A percentile compares a stretch with the other conserved stretches of the same genome.
Evolutionary conservation across 2,113 vertebrate species (phyloP).

Genomic region (Amphiprion percula): DNA sequence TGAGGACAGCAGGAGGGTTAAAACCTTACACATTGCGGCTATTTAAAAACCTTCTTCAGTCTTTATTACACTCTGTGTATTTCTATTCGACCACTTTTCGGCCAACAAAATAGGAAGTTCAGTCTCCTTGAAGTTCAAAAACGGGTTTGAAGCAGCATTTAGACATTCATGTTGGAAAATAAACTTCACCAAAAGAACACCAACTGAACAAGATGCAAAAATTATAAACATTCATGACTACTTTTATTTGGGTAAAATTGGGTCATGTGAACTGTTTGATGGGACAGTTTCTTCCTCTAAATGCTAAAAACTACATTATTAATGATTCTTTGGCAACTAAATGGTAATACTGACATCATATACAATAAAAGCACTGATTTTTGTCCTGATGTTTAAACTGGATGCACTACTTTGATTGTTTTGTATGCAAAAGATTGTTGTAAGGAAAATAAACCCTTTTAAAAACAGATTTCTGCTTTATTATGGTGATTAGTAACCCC

Average conservation of each 20-base stretch:
- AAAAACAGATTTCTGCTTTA: background rate
- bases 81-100: background rate
- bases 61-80: background rate
- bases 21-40: background rate
- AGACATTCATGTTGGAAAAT: too few relatives aligned
- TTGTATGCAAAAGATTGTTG: slow-evolving; percentile 17
- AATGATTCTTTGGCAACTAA: background rate
- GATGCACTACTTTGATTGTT: slow-evolving; percentile 34
- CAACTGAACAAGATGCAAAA: too few relatives aligned
- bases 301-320: background rate
- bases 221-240: too few relatives aligned
- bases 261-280: too few relatives aligned
- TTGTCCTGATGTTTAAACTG: slow-evolving; percentile 1
- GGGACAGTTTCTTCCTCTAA: too few relatives aligned
- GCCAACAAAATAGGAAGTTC: too few relatives aligned
- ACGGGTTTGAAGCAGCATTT: too few relatives aligned
- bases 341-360: background rate
- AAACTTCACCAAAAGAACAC: too few relatives aligned
- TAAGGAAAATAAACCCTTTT: slow-evolving; percentile 36
- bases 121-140: too few relatives aligned
- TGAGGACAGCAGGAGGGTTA: too few relatives aligned
- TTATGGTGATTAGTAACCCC: background rate
- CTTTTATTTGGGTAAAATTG: too few relatives aligned
- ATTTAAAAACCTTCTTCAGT: background rate
- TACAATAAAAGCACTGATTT: slow-evolving; percentile 44